Conservation (phyloP, 2,113 vertebrate genomes). For the Tachuris rubrigastra region DNA sequence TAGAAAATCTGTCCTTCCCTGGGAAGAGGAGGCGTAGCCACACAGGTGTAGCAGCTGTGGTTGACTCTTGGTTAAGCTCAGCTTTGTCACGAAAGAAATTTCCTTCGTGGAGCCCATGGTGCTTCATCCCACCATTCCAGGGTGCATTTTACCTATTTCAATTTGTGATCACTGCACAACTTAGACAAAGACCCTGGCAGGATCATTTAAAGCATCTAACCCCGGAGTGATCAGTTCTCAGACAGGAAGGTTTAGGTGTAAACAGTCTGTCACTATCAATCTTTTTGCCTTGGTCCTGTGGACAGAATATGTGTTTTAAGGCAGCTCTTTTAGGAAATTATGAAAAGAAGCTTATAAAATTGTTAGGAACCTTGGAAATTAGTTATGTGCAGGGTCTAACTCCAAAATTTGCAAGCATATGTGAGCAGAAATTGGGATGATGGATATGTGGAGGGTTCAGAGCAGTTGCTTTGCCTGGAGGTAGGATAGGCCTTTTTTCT, state of each 20-base stretch:
- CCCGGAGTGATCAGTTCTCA: neutral
- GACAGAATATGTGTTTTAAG: neutral
- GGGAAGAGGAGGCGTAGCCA: neutral
- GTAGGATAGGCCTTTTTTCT: neutral
- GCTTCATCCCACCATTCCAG: neutral
- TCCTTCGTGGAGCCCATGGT: neutral
- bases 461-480: neutral
- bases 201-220: neutral
- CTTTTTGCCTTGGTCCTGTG: neutral
- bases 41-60: neutral
- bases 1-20: neutral
- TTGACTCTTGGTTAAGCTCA: neutral
- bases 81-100: neutral
- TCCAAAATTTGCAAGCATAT: neutral
- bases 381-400: neutral
- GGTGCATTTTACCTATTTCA: fast-evolving
- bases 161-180: neutral
- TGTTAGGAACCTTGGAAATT: neutral
- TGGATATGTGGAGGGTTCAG: neutral
- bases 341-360: neutral
- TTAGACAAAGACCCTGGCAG: neutral
- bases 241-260: neutral
- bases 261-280: neutral
- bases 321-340: neutral
- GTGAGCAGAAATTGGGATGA: neutral